Conservation (phyloP, 2,797 vertebrate species). For the Leuciscus waleckii region DNA sequence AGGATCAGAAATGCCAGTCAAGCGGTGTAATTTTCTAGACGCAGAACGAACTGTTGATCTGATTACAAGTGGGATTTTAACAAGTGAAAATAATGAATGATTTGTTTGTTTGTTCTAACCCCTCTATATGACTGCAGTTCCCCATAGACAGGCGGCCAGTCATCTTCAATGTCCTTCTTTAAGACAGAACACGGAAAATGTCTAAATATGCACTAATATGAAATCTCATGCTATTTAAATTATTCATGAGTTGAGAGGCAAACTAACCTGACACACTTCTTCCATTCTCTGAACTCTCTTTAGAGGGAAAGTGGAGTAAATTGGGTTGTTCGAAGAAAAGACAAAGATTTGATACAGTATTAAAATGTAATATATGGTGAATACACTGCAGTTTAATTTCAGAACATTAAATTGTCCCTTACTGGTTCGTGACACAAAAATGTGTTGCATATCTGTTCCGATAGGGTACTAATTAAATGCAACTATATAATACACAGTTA, state of each 20-base stretch:
- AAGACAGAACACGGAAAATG: slow-evolving; percentile 27
- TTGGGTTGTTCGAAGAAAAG: slow-evolving; percentile 32
- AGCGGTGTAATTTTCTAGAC: slow-evolving; percentile 41
- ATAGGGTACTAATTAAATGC: not conserved
- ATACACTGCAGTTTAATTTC: slow-evolving; percentile 11
- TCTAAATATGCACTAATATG: slow-evolving; percentile 53
- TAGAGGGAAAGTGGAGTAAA: slow-evolving; percentile 35
- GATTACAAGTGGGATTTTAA: slow-evolving; percentile 56
- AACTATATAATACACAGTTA: not conserved
- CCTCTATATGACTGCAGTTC: slow-evolving; percentile 36
- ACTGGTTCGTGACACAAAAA: not conserved
- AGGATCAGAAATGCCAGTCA: slow-evolving; percentile 46
- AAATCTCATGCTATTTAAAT: slow-evolving; percentile 51
- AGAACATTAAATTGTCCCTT: not conserved
- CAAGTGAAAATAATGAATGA: slow-evolving; percentile 55
- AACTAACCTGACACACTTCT: slow-evolving; percentile 53
- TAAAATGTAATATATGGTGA: slow-evolving; percentile 1
- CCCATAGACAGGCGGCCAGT: slow-evolving; percentile 22
- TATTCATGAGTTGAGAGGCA: slow-evolving; percentile 48
- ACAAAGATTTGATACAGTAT: slow-evolving; percentile 23
- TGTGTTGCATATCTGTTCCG: not conserved
- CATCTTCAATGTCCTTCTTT: slow-evolving; percentile 39
- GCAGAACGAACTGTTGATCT: slow-evolving; percentile 44
- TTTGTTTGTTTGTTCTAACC: slow-evolving; percentile 45
- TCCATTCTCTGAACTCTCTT: slow-evolving; percentile 20